Conservation (phyloP, 2,888 invertebrate genomes). For the Caenorhabditis sp. region DNA sequence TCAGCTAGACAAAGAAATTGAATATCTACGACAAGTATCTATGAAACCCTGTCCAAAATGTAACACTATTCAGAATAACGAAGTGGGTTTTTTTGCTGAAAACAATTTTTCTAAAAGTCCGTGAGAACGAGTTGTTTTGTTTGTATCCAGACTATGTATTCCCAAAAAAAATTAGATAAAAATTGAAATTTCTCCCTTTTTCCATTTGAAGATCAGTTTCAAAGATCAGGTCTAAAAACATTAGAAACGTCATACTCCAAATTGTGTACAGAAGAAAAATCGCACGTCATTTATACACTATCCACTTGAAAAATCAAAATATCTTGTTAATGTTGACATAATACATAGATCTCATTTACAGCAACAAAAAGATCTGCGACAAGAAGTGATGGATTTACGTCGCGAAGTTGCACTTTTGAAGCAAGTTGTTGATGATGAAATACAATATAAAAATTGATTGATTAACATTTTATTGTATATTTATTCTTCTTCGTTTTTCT, state of each 20-base stretch:
- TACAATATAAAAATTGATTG: slow-evolving; percentile 24
- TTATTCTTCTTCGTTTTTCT: too few relatives aligned
- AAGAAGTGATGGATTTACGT: slow-evolving; percentile 51
- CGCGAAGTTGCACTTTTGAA: slow-evolving; percentile 55
- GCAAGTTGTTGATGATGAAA: slow-evolving; percentile 48
- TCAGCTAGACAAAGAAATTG: slow-evolving; percentile 45
- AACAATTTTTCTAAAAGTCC: too few relatives aligned
- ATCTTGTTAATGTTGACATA: background rate
- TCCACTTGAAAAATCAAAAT: background rate
- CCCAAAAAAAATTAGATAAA: too few relatives aligned
- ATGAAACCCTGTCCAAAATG: slow-evolving; percentile 24
- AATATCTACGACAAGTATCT: slow-evolving; percentile 18
- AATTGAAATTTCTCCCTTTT: too few relatives aligned
- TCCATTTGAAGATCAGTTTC: too few relatives aligned
- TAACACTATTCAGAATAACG: slow-evolving; percentile 6
- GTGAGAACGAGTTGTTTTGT: too few relatives aligned
- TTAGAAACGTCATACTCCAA: too few relatives aligned
- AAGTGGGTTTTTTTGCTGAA: too few relatives aligned
- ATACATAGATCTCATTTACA: background rate
- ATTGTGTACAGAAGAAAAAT: background rate
- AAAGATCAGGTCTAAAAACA: too few relatives aligned
- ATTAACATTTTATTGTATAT: background rate
- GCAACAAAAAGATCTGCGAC: slow-evolving; percentile 35
- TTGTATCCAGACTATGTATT: too few relatives aligned
- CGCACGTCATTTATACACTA: background rate